Conservation (phyloP, 2,113 vertebrate genomes). For the Plestiodon gilberti region DNA sequence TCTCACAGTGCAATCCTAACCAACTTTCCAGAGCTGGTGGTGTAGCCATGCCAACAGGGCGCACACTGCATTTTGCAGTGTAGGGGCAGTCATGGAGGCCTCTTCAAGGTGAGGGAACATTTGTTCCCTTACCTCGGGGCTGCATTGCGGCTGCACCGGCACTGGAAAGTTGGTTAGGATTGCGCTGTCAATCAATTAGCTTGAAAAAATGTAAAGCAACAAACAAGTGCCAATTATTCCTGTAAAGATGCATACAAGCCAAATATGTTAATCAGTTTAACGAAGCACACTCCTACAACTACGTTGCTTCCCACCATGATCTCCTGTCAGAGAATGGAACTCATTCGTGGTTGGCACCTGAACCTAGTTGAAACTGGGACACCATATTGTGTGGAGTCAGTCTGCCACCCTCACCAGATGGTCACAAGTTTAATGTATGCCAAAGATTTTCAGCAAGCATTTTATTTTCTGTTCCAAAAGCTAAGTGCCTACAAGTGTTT, state of each 20-base stretch:
- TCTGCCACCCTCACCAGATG: conserved; percentile 72
- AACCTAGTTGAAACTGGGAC: conserved; percentile 63
- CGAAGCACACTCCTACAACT: conserved; percentile 59
- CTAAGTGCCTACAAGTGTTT: conserved; percentile 31
- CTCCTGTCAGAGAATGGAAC: conserved; percentile 69
- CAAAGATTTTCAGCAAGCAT: conserved; percentile 58
- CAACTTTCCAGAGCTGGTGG: too few relatives aligned
- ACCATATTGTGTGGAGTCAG: conserved; percentile 72
- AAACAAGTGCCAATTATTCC: conserved; percentile 51
- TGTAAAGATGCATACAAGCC: conserved; percentile 57
- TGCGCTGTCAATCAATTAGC: conserved; percentile 8
- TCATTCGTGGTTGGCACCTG: conserved; percentile 62
- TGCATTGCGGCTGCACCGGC: too few relatives aligned
- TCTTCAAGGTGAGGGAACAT: too few relatives aligned
- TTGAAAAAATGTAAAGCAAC: conserved; percentile 51
- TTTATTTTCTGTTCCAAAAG: conserved; percentile 32
- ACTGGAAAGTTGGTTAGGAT: too few relatives aligned
- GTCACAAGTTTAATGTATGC: conserved; percentile 52
- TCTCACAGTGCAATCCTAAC: too few relatives aligned
- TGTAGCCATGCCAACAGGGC: too few relatives aligned
- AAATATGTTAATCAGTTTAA: conserved; percentile 71
- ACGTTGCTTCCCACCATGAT: conserved; percentile 53
- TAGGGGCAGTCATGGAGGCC: too few relatives aligned
- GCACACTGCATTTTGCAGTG: too few relatives aligned
- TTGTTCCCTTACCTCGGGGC: too few relatives aligned